Conservation (phyloP, 1,140 invertebrate species). For the Drosophila azteca region DNA sequence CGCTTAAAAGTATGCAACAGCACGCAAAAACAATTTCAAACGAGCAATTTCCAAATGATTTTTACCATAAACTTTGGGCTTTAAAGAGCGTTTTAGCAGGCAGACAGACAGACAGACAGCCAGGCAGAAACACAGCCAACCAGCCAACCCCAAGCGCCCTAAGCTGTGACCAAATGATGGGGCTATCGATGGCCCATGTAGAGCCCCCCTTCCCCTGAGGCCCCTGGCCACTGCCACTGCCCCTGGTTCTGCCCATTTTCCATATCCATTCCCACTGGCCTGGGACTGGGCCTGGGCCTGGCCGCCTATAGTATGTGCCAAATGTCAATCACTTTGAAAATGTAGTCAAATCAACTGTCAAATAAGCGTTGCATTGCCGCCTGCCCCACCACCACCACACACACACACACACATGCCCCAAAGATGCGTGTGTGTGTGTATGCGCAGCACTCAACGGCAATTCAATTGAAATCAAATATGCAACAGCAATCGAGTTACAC, state of each 20-base stretch:
- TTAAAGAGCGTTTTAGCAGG: neutral
- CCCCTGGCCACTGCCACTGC: conserved; percentile 27
- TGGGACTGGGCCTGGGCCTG: neutral
- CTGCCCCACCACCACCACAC: too few relatives aligned
- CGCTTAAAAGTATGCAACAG: conserved; percentile 64
- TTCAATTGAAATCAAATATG: conserved; percentile 82
- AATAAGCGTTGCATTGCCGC: conserved; percentile 70
- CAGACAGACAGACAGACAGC: neutral
- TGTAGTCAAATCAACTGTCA: conserved; percentile 81
- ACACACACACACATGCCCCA: conserved; percentile 1
- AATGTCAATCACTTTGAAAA: conserved; percentile 79
- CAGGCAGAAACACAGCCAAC: too few relatives aligned
- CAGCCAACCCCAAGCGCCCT: neutral
- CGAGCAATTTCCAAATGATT: conserved; percentile 41
- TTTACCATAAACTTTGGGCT: conserved; percentile 36
- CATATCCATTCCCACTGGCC: conserved; percentile 22
- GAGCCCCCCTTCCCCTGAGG: conserved; percentile 10
- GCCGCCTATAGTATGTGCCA: conserved; percentile 58
- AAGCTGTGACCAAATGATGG: conserved; percentile 8
- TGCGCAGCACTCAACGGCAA: conserved; percentile 74
- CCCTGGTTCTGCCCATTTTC: conserved; percentile 27
- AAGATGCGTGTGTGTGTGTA: conserved; percentile 23
- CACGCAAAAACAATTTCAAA: conserved; percentile 60
- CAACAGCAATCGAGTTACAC: conserved; percentile 77
- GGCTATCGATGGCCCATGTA: neutral